phyloP scores from a whole-genome alignment of 2,888 invertebrate genomes.

The Ophraella communa region DNA sequence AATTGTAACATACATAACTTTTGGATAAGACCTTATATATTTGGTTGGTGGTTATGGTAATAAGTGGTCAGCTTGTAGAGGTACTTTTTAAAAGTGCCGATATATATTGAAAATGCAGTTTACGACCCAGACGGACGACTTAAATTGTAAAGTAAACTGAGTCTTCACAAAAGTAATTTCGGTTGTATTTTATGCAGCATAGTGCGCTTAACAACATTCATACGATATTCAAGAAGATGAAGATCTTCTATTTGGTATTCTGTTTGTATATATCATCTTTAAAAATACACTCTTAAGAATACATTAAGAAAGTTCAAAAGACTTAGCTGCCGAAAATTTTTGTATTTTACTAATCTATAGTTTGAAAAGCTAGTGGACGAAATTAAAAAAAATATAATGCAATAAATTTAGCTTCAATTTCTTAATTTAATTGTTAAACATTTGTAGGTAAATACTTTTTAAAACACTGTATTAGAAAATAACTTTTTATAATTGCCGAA shows the following conservation, averaged over 20 bases:
- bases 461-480: neutral
- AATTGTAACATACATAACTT: neutral
- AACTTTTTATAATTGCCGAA: neutral
- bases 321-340: neutral
- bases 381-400: too few species aligned
- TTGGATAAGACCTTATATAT: neutral
- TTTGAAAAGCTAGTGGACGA: too few species aligned
- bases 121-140: conserved; percentile 25
- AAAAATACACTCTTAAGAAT: neutral
- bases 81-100: conserved; percentile 28
- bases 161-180: neutral
- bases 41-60: conserved; percentile 25
- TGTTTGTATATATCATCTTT: neutral
- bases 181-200: neutral
- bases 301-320: neutral
- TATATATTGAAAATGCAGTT: conserved; percentile 29
- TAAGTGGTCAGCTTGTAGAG: conserved; percentile 24
- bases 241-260: neutral
- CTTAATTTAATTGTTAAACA: too few species aligned
- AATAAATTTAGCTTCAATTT: too few species aligned
- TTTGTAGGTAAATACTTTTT: neutral
- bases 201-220: neutral
- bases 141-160: conserved; percentile 4
- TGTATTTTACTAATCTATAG: too few species aligned
- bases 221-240: neutral